These are phyloP conservation scores for Ophioderma brevispina DNA, from an alignment of 35 echinoderm and acorn worm species.

Conservation along the genomic window DNA sequence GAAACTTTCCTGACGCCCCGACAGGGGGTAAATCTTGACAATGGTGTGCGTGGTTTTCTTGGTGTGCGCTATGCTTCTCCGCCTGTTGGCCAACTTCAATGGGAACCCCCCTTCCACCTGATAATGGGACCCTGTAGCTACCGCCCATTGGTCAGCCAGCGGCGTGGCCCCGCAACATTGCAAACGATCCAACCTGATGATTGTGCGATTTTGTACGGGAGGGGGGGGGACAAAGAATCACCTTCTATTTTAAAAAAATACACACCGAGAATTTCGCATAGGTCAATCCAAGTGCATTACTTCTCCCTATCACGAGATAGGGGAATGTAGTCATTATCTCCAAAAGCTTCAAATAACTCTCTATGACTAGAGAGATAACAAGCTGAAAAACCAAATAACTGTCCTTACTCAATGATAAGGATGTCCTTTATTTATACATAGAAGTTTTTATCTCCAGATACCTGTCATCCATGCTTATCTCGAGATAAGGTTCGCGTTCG, in stretches of 20 bases:
- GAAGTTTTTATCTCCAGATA: too few species aligned
- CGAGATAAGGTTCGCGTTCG: too few species aligned
- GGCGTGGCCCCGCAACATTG: background rate
- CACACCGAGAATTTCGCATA: too few species aligned
- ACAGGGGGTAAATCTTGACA: background rate
- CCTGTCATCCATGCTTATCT: too few species aligned
- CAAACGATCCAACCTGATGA: background rate
- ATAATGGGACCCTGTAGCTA: background rate
- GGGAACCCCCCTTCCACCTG: background rate
- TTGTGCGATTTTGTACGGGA: background rate
- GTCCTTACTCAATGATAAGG: too few species aligned
- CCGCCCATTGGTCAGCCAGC: background rate
- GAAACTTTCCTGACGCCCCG: background rate
- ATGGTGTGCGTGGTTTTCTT: background rate
- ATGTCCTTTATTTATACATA: too few species aligned
- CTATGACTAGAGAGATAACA: too few species aligned
- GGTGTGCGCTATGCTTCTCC: background rate
- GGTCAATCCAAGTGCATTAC: too few species aligned
- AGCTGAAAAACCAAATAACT: too few species aligned
- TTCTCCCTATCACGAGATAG: too few species aligned
- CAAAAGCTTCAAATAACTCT: too few species aligned
- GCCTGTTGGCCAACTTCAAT: background rate
- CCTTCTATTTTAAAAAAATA: background rate
- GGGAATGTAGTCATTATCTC: too few species aligned
- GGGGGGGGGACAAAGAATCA: background rate